phyloP scores from a whole-genome alignment of 2,797 vertebrate genomes.

The Spizella passerina region DNA sequence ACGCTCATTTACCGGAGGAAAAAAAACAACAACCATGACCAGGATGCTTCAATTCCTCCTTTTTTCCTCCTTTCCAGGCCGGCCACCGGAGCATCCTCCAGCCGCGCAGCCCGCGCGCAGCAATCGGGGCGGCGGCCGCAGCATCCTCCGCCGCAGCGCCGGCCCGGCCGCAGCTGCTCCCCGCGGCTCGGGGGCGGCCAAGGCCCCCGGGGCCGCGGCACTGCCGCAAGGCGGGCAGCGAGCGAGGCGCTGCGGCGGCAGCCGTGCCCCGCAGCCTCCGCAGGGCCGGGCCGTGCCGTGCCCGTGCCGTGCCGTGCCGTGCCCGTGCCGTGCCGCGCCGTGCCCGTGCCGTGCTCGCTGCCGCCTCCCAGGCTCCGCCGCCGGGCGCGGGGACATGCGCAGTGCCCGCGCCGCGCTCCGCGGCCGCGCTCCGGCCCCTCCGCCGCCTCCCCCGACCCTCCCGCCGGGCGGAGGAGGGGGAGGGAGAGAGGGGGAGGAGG shows the following conservation, averaged over 20 bases:
- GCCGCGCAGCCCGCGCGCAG: neutral
- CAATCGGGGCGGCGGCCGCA: neutral
- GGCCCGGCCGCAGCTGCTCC: neutral
- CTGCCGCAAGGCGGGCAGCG: neutral
- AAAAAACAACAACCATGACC: neutral
- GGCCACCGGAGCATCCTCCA: neutral
- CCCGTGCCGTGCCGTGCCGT: no score
- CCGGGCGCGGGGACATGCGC: constrained; percentile 22
- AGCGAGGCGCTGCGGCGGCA: neutral
- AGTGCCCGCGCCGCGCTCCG: constrained; percentile 9
- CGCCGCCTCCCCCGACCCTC: neutral
- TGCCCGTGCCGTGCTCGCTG: no score
- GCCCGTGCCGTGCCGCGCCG: no score
- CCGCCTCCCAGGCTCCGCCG: neutral
- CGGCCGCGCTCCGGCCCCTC: neutral
- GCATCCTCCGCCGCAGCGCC: constrained; percentile 59
- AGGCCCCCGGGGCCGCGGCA: neutral
- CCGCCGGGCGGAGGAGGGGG: neutral
- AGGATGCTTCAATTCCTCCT: neutral
- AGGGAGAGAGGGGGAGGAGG: neutral
- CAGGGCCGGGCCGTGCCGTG: no score
- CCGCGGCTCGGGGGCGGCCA: neutral
- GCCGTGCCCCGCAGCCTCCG: no score
- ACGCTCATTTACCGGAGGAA: accelerated
- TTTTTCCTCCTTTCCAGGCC: neutral